Evolutionary conservation across 2,888 invertebrate species (phyloP).

Genomic region (Notodonta ziczac): DNA sequence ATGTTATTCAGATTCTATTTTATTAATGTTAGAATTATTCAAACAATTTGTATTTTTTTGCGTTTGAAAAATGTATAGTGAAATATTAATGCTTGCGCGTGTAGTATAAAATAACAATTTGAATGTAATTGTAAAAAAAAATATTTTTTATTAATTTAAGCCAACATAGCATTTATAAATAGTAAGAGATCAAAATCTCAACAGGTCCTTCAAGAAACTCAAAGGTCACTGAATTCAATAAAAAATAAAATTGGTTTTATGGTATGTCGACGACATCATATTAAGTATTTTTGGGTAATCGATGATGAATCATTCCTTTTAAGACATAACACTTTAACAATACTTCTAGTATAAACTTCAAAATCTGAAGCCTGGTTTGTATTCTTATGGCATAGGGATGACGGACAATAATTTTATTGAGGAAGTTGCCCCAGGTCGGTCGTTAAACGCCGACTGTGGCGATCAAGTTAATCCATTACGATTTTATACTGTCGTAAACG

Average conservation of each 20-base stretch:
- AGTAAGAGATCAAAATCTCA: too few species aligned
- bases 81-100: neutral
- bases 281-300: too few species aligned
- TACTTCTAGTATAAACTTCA: slow-evolving; percentile 12
- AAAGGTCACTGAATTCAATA: too few species aligned
- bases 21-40: neutral
- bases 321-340: too few species aligned
- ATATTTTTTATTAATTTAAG: too few species aligned
- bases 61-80: neutral
- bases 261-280: too few species aligned
- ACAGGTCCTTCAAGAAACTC: too few species aligned
- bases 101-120: slow-evolving; percentile 1
- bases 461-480: slow-evolving; percentile 80
- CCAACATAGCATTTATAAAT: too few species aligned
- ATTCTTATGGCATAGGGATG: slow-evolving; percentile 43
- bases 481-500: slow-evolving; percentile 80
- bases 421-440: slow-evolving; percentile 75
- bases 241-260: too few species aligned
- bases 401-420: slow-evolving; percentile 78
- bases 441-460: slow-evolving; percentile 72
- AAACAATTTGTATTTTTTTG: neutral
- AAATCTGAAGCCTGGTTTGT: slow-evolving; percentile 38
- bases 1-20: neutral
- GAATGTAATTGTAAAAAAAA: slow-evolving; percentile 6
- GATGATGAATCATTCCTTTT: too few species aligned